Percentiles rank a stretch among this genome's conserved stretches.
Evolutionary conservation across 2,113 vertebrate genomes (phyloP).

Genomic region (Anhinga anhinga): DNA sequence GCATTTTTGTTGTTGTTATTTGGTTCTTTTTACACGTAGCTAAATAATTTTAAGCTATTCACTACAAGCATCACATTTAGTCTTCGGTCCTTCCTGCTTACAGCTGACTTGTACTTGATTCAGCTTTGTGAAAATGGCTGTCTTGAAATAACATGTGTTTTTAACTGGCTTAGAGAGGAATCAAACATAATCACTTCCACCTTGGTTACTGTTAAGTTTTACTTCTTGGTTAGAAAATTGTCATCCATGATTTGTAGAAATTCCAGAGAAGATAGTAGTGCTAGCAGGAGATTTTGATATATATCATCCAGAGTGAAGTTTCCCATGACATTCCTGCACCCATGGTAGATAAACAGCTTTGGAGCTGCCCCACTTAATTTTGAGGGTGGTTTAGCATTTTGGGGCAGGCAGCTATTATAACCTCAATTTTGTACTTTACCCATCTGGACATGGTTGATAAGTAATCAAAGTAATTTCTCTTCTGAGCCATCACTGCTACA

Average conservation of each 20-base stretch:
- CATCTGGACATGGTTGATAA: background rate
- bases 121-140: background rate
- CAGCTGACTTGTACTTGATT: background rate
- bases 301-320: background rate
- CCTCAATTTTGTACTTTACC: background rate
- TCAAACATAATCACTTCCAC: slow-evolving; percentile 27
- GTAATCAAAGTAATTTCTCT: background rate
- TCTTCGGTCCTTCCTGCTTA: background rate
- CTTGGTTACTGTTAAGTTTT: background rate
- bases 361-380: background rate
- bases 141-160: background rate
- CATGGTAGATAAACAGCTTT: background rate
- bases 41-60: background rate
- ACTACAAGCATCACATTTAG: background rate
- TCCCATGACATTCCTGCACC: background rate
- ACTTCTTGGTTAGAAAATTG: background rate
- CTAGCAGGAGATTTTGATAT: background rate
- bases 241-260: slow-evolving; percentile 37
- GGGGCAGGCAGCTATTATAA: background rate
- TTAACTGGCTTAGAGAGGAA: background rate
- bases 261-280: background rate
- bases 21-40: background rate
- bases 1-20: background rate
- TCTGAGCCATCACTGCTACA: background rate
- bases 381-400: background rate